These are phyloP conservation scores for Bettongia penicillata DNA, from an alignment of 2,113 vertebrate genomes.

Conservation along the genomic window DNA sequence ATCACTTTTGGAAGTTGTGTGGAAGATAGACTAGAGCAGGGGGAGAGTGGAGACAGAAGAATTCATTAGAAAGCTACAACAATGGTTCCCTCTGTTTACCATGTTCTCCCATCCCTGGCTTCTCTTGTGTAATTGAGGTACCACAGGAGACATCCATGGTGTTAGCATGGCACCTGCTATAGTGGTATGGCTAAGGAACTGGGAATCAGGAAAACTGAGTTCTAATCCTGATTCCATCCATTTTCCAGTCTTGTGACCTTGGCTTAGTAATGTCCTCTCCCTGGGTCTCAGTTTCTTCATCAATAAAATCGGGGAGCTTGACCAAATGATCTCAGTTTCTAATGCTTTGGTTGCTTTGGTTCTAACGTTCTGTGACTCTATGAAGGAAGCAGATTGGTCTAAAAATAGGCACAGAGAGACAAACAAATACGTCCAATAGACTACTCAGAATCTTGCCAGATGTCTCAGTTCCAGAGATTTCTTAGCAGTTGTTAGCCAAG, in stretches of 20 bases:
- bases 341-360: neutral
- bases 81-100: neutral
- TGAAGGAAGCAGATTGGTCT: neutral
- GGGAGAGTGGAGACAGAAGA: neutral
- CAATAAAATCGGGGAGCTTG: neutral
- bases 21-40: neutral
- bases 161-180: neutral
- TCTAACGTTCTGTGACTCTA: neutral
- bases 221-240: neutral
- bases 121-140: neutral
- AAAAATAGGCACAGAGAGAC: constrained; percentile 45
- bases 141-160: neutral
- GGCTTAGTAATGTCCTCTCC: neutral
- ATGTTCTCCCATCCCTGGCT: neutral
- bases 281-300: neutral
- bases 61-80: neutral
- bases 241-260: neutral
- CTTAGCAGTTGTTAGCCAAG: neutral
- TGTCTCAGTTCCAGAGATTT: neutral
- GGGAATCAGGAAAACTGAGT: neutral
- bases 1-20: neutral
- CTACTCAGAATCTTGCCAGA: neutral
- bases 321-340: neutral
- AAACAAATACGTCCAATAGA: neutral
- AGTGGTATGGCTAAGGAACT: neutral